Conservation (phyloP, 2,113 vertebrate genomes). For the Atractosteus spatula region DNA sequence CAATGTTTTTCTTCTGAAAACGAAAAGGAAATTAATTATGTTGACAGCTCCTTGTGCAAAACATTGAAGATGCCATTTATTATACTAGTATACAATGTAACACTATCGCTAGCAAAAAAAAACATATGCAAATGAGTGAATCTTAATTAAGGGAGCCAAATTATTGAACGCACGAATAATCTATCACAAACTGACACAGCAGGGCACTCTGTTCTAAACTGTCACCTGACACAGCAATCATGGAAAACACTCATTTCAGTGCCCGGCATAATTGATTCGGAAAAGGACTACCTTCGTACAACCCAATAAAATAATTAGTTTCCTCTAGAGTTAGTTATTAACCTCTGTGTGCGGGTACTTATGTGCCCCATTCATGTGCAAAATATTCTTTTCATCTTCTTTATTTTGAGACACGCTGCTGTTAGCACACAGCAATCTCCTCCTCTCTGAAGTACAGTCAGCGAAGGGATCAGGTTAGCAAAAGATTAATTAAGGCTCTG, state of each 20-base stretch:
- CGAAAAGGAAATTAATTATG: constrained; percentile 58
- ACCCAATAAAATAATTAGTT: constrained; percentile 34
- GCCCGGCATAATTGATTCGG: constrained; percentile 43
- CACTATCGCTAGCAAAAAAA: constrained; percentile 30
- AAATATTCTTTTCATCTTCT: constrained; percentile 39
- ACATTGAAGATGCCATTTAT: constrained; percentile 52
- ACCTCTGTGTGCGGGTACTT: constrained; percentile 50
- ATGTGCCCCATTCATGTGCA: constrained; percentile 47
- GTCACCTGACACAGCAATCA: constrained; percentile 52
- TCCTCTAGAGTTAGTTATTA: constrained; percentile 49
- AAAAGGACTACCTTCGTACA: constrained; percentile 30
- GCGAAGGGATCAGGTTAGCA: background rate
- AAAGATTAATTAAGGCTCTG: background rate
- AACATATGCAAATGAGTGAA: constrained; percentile 60
- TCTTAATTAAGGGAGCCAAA: constrained; percentile 62
- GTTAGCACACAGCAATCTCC: constrained; percentile 30
- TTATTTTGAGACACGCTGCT: constrained; percentile 31
- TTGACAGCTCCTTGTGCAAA: constrained; percentile 51
- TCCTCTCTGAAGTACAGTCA: constrained; percentile 13
- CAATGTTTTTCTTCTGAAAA: constrained; percentile 34
- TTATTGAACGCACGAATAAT: constrained; percentile 62
- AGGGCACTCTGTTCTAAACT: constrained; percentile 38
- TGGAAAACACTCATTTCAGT: constrained; percentile 41
- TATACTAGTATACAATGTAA: constrained; percentile 43
- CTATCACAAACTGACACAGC: constrained; percentile 56